A percentile compares a stretch with the other conserved stretches of the same genome.
These are phyloP conservation scores for Muscicapa adusta DNA, from an alignment of 2,113 vertebrate species.

Conservation along the genomic window DNA sequence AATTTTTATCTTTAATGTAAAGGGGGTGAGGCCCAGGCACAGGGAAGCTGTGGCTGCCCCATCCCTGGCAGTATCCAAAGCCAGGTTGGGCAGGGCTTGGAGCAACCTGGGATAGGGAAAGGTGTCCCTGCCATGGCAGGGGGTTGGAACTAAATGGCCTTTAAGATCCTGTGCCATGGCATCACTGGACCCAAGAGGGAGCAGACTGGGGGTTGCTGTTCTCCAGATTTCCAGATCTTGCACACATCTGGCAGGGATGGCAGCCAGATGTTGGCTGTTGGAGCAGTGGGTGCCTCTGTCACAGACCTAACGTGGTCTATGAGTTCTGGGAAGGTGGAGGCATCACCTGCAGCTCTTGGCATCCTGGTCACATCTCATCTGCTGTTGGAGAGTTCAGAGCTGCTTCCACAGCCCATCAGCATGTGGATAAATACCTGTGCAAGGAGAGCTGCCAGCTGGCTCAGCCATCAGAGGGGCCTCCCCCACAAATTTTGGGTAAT, in stretches of 20 bases:
- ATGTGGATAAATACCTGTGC: not conserved
- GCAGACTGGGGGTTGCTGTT: not conserved
- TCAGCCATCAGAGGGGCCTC: not conserved
- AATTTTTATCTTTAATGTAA: not conserved
- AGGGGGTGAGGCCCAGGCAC: not conserved
- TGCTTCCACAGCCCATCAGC: not conserved
- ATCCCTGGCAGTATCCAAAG: not conserved
- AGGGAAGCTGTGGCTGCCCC: not conserved
- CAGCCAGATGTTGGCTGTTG: not conserved
- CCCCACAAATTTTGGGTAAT: not conserved
- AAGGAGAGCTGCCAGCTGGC: not conserved
- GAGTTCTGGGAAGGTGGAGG: not conserved
- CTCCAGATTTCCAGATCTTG: not conserved
- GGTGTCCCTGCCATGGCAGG: not conserved
- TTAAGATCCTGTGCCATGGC: not conserved
- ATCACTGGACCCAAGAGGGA: not conserved
- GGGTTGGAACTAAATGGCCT: not conserved
- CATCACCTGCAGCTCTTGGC: not conserved
- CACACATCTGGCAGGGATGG: not conserved
- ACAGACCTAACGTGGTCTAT: not conserved
- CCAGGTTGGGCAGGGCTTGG: accelerated
- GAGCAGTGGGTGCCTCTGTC: not conserved
- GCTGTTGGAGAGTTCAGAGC: not conserved
- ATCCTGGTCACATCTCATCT: not conserved
- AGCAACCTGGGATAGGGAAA: not conserved